These are phyloP conservation scores for Nanger granti DNA, from an alignment of 2,113 vertebrate genomes.

Conservation along the genomic window DNA sequence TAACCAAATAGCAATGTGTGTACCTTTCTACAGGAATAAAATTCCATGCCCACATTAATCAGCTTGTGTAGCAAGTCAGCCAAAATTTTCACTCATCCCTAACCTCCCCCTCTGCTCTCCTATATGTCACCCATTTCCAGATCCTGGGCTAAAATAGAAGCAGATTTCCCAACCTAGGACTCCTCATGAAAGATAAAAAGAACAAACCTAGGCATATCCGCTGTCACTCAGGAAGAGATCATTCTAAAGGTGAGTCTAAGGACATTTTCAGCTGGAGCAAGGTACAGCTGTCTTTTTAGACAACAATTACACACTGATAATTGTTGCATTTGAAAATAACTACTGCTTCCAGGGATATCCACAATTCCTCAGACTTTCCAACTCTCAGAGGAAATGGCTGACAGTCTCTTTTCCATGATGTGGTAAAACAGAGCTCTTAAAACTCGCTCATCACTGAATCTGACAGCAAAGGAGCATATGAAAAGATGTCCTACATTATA, in stretches of 20 bases:
- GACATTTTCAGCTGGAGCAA: neutral
- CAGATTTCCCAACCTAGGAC: neutral
- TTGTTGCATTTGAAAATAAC: neutral
- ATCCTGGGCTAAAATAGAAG: conserved; percentile 17
- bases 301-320: conserved; percentile 6
- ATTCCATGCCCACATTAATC: neutral
- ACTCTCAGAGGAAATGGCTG: neutral
- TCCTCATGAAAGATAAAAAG: neutral
- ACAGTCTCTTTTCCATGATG: neutral
- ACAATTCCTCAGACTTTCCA: neutral
- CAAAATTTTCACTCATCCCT: neutral
- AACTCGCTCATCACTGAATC: neutral
- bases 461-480: neutral
- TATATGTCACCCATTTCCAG: neutral
- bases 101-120: neutral
- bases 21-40: neutral
- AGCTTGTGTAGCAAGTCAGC: neutral
- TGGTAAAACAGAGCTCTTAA: neutral
- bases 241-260: conserved; percentile 1
- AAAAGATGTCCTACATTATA: neutral
- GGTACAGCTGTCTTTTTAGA: neutral
- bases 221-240: neutral
- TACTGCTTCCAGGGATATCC: neutral
- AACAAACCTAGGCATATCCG: conserved; percentile 1
- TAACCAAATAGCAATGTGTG: neutral